A percentile compares a stretch with the other conserved stretches of the same genome.
Conservation (phyloP, 2,113 vertebrate genomes). For the Tursiops truncatus region DNA sequence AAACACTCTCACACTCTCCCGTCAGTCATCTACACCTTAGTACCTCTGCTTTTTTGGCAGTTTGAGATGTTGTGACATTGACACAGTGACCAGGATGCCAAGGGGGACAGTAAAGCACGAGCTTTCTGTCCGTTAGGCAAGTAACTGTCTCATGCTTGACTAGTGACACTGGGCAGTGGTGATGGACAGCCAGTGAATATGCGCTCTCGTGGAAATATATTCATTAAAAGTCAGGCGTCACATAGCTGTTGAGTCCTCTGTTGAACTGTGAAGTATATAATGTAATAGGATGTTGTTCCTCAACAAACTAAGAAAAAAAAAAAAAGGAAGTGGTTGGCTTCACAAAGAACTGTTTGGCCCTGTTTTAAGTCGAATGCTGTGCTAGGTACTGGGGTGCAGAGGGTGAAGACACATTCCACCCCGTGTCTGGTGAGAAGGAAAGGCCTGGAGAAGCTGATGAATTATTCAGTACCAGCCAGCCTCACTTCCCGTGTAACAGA, state of each 20-base stretch:
- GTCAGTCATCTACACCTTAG: fast-evolving
- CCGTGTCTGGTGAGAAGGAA: not conserved
- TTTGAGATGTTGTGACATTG: not conserved
- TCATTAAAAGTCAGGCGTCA: not conserved
- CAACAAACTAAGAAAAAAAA: not conserved
- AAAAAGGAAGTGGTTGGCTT: not conserved
- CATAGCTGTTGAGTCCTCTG: not conserved
- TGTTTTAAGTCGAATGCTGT: not conserved
- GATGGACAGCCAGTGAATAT: too few species aligned
- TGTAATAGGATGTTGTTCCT: not conserved
- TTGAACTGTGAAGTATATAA: not conserved
- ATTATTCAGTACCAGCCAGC: not conserved
- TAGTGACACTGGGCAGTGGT: fast-evolving
- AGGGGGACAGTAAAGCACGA: not conserved
- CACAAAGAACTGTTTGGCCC: not conserved
- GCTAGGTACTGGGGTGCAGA: too few species aligned
- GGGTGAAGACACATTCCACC: not conserved
- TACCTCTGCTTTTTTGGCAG: not conserved
- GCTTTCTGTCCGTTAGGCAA: not conserved
- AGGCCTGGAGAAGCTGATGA: too few species aligned
- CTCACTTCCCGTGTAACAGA: not conserved
- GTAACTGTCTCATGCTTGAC: not conserved
- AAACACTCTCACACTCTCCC: fast-evolving
- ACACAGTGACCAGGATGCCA: too few species aligned
- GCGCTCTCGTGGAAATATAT: not conserved